These are phyloP conservation scores for Meliscaeva auricollis DNA, from an alignment of 2,888 invertebrate genomes.

Conservation along the genomic window DNA sequence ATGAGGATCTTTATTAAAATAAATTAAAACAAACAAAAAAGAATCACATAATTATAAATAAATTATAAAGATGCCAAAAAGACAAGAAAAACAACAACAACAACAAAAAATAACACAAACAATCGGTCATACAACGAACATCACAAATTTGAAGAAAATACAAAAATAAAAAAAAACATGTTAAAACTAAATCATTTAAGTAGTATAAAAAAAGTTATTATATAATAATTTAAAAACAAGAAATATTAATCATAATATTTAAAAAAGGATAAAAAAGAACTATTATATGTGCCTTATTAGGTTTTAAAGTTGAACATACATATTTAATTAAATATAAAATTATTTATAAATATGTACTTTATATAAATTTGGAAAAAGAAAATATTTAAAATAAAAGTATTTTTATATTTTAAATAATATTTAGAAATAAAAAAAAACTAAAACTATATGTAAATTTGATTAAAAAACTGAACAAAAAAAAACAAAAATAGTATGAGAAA, in stretches of 20 bases:
- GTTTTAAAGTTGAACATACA: slow-evolving; percentile 78
- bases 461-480: neutral
- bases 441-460: neutral
- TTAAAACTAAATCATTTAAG: slow-evolving; percentile 27
- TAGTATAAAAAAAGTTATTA: slow-evolving; percentile 34
- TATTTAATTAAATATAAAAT: slow-evolving; percentile 53
- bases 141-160: slow-evolving; percentile 60
- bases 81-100: slow-evolving; percentile 14
- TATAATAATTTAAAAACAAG: slow-evolving; percentile 4
- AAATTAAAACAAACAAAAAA: neutral
- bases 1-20: slow-evolving; percentile 10
- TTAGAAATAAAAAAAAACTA: neutral
- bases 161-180: too few species aligned
- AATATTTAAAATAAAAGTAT: slow-evolving; percentile 17
- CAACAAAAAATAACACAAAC: too few species aligned
- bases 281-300: slow-evolving; percentile 83
- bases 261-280: slow-evolving; percentile 44
- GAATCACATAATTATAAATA: slow-evolving; percentile 2
- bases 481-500: neutral
- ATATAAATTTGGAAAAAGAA: slow-evolving; percentile 47
- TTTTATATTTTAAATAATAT: slow-evolving; percentile 1
- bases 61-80: slow-evolving; percentile 46
- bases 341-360: slow-evolving; percentile 54
- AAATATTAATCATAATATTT: slow-evolving; percentile 22
- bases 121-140: slow-evolving; percentile 61